Evolutionary conservation across 2,888 invertebrate species (phyloP).

Genomic region (Himalopsyche japonica): DNA sequence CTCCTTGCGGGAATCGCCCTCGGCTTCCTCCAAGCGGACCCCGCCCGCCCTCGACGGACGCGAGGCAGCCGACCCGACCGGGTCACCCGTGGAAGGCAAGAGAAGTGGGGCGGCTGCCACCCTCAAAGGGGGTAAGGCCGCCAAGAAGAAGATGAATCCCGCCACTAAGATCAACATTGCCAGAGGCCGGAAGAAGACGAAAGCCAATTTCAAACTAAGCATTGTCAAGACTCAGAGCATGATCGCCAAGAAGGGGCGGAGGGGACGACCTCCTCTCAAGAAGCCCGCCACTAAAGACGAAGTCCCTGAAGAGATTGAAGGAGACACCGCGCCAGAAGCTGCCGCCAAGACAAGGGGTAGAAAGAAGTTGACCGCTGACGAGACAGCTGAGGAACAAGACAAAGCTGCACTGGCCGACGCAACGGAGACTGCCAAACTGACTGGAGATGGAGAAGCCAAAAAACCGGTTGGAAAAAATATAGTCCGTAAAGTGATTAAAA

Average conservation of each 20-base stretch:
- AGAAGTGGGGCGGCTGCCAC: background rate
- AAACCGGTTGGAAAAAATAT: constrained; percentile 52
- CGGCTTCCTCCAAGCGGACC: constrained; percentile 14
- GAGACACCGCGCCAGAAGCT: constrained; percentile 52
- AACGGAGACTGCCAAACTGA: background rate
- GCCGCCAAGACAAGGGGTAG: constrained; percentile 56
- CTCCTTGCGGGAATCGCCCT: constrained; percentile 26
- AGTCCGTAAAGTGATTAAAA: constrained; percentile 52
- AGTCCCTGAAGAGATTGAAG: constrained; percentile 53
- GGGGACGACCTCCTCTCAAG: constrained; percentile 29
- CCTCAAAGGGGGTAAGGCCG: background rate
- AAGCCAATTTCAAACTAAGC: constrained; percentile 33
- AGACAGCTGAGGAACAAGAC: constrained; percentile 51
- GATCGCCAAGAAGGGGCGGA: background rate
- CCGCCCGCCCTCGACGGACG: background rate
- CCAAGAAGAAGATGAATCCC: constrained; percentile 24
- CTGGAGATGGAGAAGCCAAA: constrained; percentile 45
- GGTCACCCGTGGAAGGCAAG: constrained; percentile 5
- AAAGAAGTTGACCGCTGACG: constrained; percentile 46
- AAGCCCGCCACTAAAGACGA: constrained; percentile 5
- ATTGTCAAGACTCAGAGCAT: constrained; percentile 17
- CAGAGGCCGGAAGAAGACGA: constrained; percentile 29
- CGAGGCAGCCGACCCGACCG: background rate
- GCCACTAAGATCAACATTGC: constrained; percentile 30
- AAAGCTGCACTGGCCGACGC: constrained; percentile 36